These are phyloP conservation scores for Mythimna pallens DNA, from an alignment of 2,888 invertebrate species.

Conservation along the genomic window DNA sequence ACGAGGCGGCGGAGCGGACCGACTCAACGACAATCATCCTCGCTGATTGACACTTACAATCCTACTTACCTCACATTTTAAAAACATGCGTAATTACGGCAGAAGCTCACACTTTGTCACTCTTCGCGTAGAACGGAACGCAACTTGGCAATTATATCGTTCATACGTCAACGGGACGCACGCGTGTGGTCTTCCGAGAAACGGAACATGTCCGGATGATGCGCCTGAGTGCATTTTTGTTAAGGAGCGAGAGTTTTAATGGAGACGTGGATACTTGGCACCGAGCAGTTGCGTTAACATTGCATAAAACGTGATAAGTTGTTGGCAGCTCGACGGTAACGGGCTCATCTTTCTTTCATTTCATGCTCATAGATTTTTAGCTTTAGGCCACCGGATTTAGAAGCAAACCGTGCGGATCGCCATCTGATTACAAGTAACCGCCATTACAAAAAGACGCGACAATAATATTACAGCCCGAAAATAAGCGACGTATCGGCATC, in stretches of 20 bases:
- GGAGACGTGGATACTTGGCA: conserved; percentile 39
- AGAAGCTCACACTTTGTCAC: conserved; percentile 57
- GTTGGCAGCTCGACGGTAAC: conserved; percentile 15
- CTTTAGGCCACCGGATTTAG: conserved; percentile 1
- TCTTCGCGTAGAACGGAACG: conserved; percentile 61
- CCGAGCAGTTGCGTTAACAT: conserved; percentile 24
- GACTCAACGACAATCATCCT: conserved; percentile 48
- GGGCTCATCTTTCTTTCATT: conserved; percentile 15
- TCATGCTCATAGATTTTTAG: conserved; percentile 1
- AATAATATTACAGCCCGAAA: conserved; percentile 55
- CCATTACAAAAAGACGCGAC: conserved; percentile 59
- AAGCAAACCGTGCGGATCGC: conserved; percentile 36
- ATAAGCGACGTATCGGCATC: conserved; percentile 64
- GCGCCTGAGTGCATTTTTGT: conserved; percentile 65
- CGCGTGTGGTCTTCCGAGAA: conserved; percentile 73
- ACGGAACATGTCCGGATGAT: conserved; percentile 64
- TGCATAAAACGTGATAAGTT: conserved; percentile 24
- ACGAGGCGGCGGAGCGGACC: conserved; percentile 9
- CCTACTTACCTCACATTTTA: conserved; percentile 51
- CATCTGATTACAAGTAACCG: conserved; percentile 36
- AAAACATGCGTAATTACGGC: conserved; percentile 58
- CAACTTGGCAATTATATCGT: conserved; percentile 71
- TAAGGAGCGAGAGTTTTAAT: conserved; percentile 54
- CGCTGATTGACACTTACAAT: conserved; percentile 52
- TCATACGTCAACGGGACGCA: conserved; percentile 67